A percentile compares a stretch with the other conserved stretches of the same genome.
These are phyloP conservation scores for Helleia helle DNA, from an alignment of 2,888 invertebrate genomes.

Conservation along the genomic window DNA sequence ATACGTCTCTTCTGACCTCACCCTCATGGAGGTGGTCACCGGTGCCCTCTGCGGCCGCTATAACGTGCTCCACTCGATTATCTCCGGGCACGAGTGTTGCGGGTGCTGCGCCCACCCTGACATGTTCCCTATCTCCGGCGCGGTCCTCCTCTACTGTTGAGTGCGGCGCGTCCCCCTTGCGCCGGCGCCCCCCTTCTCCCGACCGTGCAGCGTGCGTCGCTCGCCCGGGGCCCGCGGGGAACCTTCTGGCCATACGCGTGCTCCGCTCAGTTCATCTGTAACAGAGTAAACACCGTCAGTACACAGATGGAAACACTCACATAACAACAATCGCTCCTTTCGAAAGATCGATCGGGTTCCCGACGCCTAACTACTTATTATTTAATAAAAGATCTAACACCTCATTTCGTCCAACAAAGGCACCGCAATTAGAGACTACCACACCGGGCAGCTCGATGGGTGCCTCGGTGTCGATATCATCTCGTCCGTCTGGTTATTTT, in stretches of 20 bases:
- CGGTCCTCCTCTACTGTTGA: too few relatives aligned
- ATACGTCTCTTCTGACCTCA: slow-evolving; percentile 59
- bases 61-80: too few relatives aligned
- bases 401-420: slow-evolving; percentile 71
- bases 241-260: slow-evolving; percentile 66
- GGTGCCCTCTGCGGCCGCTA: too few relatives aligned
- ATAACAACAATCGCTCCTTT: slow-evolving; percentile 24
- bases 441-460: slow-evolving; percentile 56
- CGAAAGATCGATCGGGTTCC: slow-evolving; percentile 36
- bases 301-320: slow-evolving; percentile 17
- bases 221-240: slow-evolving; percentile 50
- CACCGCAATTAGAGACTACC: slow-evolving; percentile 63
- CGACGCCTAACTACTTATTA: slow-evolving; percentile 58
- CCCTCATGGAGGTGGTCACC: too few relatives aligned
- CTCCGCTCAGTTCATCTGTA: slow-evolving; percentile 57
- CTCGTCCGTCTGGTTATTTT: slow-evolving; percentile 54
- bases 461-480: slow-evolving; percentile 63
- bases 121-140: too few relatives aligned
- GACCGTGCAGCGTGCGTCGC: slow-evolving; percentile 67
- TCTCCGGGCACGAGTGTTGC: too few relatives aligned
- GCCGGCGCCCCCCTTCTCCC: too few relatives aligned
- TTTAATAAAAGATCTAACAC: slow-evolving; percentile 70
- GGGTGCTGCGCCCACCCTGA: too few relatives aligned
- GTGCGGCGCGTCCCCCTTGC: too few relatives aligned
- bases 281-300: slow-evolving; percentile 35